Percentiles rank a stretch among this genome's conserved stretches.
Evolutionary conservation across 2,888 invertebrate genomes (phyloP).

Genomic region (Eupithecia vulgata): DNA sequence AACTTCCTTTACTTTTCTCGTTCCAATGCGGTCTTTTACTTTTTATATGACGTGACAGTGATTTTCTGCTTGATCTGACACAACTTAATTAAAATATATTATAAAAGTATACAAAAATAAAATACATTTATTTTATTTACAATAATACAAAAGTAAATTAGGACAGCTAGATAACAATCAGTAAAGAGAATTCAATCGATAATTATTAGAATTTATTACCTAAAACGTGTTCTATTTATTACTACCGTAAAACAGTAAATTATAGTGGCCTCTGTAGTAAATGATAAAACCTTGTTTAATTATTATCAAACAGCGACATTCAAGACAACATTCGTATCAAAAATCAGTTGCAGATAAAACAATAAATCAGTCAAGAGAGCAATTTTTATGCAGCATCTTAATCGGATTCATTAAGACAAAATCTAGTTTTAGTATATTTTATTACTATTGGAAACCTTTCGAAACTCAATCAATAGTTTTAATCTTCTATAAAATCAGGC

Average conservation of each 20-base stretch:
- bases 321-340: constrained; percentile 15
- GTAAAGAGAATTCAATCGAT: constrained; percentile 35
- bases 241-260: constrained; percentile 46
- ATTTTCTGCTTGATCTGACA: background rate
- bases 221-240: constrained; percentile 43
- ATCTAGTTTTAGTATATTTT: constrained; percentile 61
- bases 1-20: too few species aligned
- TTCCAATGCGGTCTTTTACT: too few species aligned
- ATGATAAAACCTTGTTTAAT: constrained; percentile 38
- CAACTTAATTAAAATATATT: background rate
- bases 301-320: constrained; percentile 31
- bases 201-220: constrained; percentile 29
- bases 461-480: constrained; percentile 73
- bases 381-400: constrained; percentile 1
- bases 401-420: constrained; percentile 59
- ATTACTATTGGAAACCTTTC: constrained; percentile 65
- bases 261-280: constrained; percentile 33
- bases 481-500: constrained; percentile 78
- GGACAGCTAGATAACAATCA: constrained; percentile 31
- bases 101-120: background rate
- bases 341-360: constrained; percentile 21
- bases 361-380: constrained; percentile 47
- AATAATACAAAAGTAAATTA: constrained; percentile 6
- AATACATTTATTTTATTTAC: background rate
- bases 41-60: too few species aligned